Evolutionary conservation across 2,797 vertebrate species (phyloP).

Genomic region (Botia almorhae): DNA sequence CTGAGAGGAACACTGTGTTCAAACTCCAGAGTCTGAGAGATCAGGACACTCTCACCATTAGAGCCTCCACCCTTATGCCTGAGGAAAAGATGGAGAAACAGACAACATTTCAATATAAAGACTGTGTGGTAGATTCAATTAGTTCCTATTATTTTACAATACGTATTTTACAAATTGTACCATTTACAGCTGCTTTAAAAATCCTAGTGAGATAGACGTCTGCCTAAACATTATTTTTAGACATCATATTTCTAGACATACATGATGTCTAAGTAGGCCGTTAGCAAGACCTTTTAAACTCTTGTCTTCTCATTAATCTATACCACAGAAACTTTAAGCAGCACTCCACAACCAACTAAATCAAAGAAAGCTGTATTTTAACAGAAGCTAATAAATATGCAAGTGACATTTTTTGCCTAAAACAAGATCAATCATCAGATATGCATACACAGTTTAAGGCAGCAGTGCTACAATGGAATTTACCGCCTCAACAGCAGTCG

Average conservation of each 20-base stretch:
- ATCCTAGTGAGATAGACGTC: no score
- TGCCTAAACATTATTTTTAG: not conserved
- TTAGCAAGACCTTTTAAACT: not conserved
- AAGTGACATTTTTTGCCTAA: no score
- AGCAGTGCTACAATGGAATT: conserved; percentile 96
- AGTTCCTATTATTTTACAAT: not conserved
- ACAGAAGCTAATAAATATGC: not conserved
- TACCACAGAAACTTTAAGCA: not conserved
- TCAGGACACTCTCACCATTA: conserved; percentile 92
- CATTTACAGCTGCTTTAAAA: no score
- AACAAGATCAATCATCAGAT: no score
- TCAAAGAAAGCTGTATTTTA: not conserved
- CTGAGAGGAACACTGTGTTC: conserved; percentile 97
- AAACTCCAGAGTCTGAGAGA: conserved; percentile 95
- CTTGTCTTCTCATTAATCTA: not conserved
- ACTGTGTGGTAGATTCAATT: not conserved
- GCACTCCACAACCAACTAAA: not conserved
- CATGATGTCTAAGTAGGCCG: not conserved
- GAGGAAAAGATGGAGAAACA: conserved; percentile 20
- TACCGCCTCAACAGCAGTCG: conserved; percentile 96
- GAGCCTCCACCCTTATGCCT: conserved; percentile 95
- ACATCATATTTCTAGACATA: not conserved
- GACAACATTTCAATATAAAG: not conserved
- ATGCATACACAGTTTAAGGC: no score
- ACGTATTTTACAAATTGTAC: not conserved